These are phyloP conservation scores for Ceratina japonica DNA, from an alignment of 1,140 invertebrate genomes.

Conservation along the genomic window DNA sequence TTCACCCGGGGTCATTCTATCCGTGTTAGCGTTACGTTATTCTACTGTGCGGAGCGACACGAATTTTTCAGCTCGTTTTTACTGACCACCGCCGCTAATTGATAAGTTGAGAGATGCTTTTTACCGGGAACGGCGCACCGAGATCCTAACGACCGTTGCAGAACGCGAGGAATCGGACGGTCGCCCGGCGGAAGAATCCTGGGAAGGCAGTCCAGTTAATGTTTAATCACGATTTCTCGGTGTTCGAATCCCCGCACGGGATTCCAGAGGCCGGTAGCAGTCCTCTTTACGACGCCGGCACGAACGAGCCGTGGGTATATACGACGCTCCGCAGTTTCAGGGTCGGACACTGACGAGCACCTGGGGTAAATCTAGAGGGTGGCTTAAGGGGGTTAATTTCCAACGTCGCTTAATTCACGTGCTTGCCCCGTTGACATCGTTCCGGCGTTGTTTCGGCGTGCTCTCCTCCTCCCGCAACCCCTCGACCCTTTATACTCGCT, in stretches of 20 bases:
- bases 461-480: background rate
- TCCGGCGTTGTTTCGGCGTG: slow-evolving; percentile 46
- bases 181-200: slow-evolving; percentile 20
- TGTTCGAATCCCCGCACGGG: slow-evolving; percentile 50
- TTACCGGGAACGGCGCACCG: no score
- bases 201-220: slow-evolving; percentile 49
- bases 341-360: slow-evolving; percentile 66
- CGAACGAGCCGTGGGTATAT: slow-evolving; percentile 57
- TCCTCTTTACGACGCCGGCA: slow-evolving; percentile 57
- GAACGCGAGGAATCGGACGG: slow-evolving; percentile 2
- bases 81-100: background rate
- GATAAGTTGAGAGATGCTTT: background rate
- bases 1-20: background rate
- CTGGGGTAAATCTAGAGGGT: slow-evolving; percentile 63
- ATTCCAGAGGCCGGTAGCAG: slow-evolving; percentile 41
- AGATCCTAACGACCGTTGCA: background rate
- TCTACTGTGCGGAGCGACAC: background rate
- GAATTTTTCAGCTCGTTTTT: no score
- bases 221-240: slow-evolving; percentile 59
- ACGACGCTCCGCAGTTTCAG: slow-evolving; percentile 62
- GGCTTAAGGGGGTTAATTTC: slow-evolving; percentile 64
- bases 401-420: slow-evolving; percentile 63
- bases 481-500: background rate
- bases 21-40: background rate
- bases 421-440: slow-evolving; percentile 64